A percentile compares a stretch with the other conserved stretches of the same genome.
phyloP scores from a whole-genome alignment of 2,113 vertebrate species.

The Trinectes maculatus region DNA sequence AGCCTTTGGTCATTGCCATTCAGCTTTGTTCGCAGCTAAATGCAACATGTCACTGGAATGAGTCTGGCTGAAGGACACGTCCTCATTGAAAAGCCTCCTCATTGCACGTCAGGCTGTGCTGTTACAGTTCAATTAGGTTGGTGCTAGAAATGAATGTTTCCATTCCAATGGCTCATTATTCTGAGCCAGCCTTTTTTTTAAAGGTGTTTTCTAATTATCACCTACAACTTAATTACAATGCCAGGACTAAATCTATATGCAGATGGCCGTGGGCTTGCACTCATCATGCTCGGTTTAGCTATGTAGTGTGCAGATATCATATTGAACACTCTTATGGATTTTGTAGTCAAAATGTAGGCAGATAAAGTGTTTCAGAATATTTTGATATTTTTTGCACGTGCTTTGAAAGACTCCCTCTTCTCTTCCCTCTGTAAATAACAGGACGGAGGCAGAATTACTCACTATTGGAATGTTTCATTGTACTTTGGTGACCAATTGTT shows the following conservation, averaged over 20 bases:
- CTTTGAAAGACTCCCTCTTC: not conserved
- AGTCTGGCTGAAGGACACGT: conserved; percentile 41
- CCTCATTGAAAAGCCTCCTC: conserved; percentile 8
- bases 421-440: not conserved
- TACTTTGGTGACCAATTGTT: conserved; percentile 99
- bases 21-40: conserved; percentile 41
- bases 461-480: conserved; percentile 99
- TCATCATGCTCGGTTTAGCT: conserved; percentile 15
- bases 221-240: conserved; percentile 33
- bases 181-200: not conserved
- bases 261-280: conserved; percentile 7
- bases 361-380: not conserved
- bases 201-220: conserved; percentile 55
- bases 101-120: conserved; percentile 29
- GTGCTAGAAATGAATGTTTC: conserved; percentile 41
- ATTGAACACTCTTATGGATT: not conserved
- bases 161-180: conserved; percentile 46
- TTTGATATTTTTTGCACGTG: not conserved
- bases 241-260: conserved; percentile 37
- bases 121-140: conserved; percentile 46
- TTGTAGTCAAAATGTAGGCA: not conserved
- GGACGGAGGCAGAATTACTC: conserved; percentile 74
- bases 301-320: not conserved
- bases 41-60: conserved; percentile 32
- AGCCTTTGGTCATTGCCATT: too few relatives aligned